Conservation (phyloP, 2,797 vertebrate genomes). For the Sphenodon punctatus region DNA sequence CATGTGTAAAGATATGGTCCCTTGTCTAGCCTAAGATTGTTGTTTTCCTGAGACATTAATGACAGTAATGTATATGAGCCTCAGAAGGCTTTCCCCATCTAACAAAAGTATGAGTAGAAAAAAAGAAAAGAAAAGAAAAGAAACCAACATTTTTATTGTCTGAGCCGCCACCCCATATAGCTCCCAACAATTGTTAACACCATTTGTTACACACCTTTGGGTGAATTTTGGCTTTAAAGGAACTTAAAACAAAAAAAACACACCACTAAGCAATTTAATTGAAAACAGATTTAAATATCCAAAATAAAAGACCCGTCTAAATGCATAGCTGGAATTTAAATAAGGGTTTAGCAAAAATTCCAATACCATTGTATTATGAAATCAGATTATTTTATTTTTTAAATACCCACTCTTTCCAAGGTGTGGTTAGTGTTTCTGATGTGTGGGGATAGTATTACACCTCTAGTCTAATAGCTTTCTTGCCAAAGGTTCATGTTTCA, state of each 20-base stretch:
- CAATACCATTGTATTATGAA: constrained; percentile 41
- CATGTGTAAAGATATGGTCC: not conserved
- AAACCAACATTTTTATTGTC: not conserved
- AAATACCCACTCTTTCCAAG: constrained; percentile 50
- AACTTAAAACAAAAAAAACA: not conserved
- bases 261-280: not conserved
- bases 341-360: constrained; percentile 12
- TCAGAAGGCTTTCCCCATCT: too few species aligned
- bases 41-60: not conserved
- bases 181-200: not conserved
- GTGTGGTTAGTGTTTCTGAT: constrained; percentile 18
- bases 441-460: constrained; percentile 23
- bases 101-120: not conserved
- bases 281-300: not conserved
- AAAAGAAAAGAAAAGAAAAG: not conserved
- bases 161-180: not conserved
- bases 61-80: not conserved
- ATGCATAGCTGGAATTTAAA: not conserved
- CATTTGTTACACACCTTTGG: not conserved
- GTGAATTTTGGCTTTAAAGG: not conserved
- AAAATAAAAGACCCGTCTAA: not conserved
- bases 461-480: not conserved
- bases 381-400: constrained; percentile 55
- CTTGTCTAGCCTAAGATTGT: not conserved
- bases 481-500: constrained; percentile 24